Evolutionary conservation across 2,888 invertebrate species (phyloP).

Genomic region (Lasioglossum figueresi): DNA sequence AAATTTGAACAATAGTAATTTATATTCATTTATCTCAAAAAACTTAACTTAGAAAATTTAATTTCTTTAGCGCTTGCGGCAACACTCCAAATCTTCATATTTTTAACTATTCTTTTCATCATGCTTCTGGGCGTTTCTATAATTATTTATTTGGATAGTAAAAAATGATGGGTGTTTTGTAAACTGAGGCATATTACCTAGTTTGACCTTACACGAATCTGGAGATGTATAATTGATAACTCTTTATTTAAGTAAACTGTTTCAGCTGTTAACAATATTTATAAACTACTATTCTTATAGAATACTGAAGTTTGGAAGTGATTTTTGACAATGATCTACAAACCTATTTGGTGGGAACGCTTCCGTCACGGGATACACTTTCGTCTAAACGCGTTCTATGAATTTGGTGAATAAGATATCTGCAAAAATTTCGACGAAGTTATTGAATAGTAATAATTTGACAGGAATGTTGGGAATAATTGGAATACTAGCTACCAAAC

Average conservation of each 20-base stretch:
- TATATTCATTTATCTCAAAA: too few relatives aligned
- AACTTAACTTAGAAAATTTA: too few relatives aligned
- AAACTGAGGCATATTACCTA: neutral
- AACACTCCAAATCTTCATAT: too few relatives aligned
- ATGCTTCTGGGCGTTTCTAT: too few relatives aligned
- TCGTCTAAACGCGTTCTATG: neutral
- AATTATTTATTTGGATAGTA: too few relatives aligned
- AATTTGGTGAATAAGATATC: neutral
- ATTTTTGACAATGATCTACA: neutral
- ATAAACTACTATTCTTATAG: neutral
- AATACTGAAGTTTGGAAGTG: neutral
- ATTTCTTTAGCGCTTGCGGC: too few relatives aligned
- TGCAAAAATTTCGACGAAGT: neutral
- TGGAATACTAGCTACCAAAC: neutral
- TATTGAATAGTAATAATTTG: neutral
- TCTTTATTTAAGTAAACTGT: neutral
- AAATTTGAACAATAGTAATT: too few relatives aligned
- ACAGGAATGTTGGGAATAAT: neutral
- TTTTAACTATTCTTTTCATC: too few relatives aligned
- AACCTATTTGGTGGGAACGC: neutral
- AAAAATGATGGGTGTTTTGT: neutral
- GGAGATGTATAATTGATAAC: neutral
- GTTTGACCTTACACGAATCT: neutral
- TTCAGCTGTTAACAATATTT: conserved; percentile 5
- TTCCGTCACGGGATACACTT: neutral